Conservation (phyloP, 2,888 invertebrate genomes). For the Drosophila fungiperda region DNA sequence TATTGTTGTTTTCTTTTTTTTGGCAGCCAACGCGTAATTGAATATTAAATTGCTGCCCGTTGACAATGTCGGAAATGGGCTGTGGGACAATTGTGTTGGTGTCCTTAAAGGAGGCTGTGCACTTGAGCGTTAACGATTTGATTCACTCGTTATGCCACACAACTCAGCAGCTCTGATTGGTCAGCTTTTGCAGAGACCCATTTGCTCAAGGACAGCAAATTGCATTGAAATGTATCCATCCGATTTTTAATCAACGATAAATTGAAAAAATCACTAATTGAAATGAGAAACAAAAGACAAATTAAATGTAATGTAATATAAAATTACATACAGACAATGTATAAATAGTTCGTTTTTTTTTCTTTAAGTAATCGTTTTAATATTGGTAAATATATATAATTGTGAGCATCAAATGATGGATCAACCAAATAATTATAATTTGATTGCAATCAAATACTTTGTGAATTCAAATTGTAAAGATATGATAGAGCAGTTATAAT, state of each 20-base stretch:
- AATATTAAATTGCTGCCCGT: conserved; percentile 73
- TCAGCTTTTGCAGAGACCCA: neutral
- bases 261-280: neutral
- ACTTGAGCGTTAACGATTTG: conserved; percentile 65
- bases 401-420: too few species aligned
- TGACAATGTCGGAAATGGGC: conserved; percentile 34
- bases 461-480: neutral
- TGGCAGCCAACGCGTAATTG: conserved; percentile 75
- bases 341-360: neutral
- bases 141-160: conserved; percentile 44
- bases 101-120: conserved; percentile 50
- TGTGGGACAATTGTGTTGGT: neutral
- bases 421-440: neutral
- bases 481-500: neutral
- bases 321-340: neutral
- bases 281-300: neutral
- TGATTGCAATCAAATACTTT: neutral
- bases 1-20: conserved; percentile 33
- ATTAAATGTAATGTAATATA: neutral
- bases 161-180: conserved; percentile 32
- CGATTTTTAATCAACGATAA: conserved; percentile 19
- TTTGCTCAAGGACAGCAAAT: conserved; percentile 28
- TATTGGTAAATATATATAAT: neutral
- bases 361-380: neutral
- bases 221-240: conserved; percentile 19